Conservation (phyloP, 2,797 vertebrate species). For the Xerus rutilus region DNA sequence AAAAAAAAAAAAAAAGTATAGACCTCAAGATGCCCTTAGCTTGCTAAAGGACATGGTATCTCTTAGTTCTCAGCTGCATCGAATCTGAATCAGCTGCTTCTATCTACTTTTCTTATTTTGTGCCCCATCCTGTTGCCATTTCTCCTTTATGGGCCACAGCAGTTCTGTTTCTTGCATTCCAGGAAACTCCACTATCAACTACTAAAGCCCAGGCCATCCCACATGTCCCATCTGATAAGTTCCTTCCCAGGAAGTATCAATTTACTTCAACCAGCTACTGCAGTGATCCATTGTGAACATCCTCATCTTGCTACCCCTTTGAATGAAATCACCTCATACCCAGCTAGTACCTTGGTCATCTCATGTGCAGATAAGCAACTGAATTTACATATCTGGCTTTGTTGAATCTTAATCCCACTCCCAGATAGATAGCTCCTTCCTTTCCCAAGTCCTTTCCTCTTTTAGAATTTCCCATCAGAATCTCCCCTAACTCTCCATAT, state of each 20-base stretch:
- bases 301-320: background rate
- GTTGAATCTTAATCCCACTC: background rate
- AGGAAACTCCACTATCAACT: background rate
- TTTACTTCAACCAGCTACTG: background rate
- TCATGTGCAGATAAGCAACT: background rate
- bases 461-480: background rate
- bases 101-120: background rate
- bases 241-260: slow-evolving; percentile 23
- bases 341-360: background rate
- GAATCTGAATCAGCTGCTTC: background rate
- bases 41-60: background rate
- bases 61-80: background rate
- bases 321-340: background rate
- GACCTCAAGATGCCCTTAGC: background rate
- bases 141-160: background rate
- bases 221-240: slow-evolving; percentile 1
- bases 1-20: slow-evolving; percentile 28
- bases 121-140: background rate
- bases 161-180: background rate
- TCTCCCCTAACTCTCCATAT: background rate
- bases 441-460: background rate
- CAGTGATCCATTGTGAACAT: background rate
- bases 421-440: background rate
- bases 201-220: background rate
- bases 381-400: background rate